phyloP scores from a whole-genome alignment of 64 coral and sea anemone species.

The Acropora tenuis region DNA sequence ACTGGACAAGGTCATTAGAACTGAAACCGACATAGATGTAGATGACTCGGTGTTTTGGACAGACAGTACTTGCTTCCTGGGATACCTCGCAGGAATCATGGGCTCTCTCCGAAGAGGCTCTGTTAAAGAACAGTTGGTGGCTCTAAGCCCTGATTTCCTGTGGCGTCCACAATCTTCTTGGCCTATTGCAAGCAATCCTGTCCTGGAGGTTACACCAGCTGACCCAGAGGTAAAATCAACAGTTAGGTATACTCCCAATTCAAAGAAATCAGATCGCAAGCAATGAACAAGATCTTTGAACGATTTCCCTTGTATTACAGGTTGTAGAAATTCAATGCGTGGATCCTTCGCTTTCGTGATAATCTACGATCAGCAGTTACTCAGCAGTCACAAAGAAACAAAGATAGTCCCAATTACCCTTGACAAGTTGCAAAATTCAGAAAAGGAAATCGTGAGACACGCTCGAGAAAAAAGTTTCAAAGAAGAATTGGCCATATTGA shows the following conservation, averaged over 20 bases:
- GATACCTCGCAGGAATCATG: neutral
- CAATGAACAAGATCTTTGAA: constrained; percentile 26
- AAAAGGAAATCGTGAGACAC: constrained; percentile 6
- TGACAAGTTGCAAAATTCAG: neutral
- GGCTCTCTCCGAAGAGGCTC: neutral
- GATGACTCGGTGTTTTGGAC: neutral
- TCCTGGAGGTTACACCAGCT: neutral
- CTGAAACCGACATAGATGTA: constrained; percentile 33
- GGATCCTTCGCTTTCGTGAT: constrained; percentile 14
- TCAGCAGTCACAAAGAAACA: neutral
- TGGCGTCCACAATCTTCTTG: constrained; percentile 7
- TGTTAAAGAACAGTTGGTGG: neutral
- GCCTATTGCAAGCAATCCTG: neutral
- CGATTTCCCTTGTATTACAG: neutral
- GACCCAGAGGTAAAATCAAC: constrained; percentile 19
- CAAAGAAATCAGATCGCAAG: neutral
- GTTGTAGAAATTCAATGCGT: neutral
- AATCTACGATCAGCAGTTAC: constrained; percentile 22
- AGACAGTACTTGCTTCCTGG: no score
- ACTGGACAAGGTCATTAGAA: constrained; percentile 7
- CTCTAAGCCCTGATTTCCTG: constrained; percentile 22
- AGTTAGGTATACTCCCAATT: constrained; percentile 23
- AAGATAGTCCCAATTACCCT: constrained; percentile 22
- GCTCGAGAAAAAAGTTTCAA: constrained; percentile 16
- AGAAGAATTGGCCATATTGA: constrained; percentile 26